Evolutionary conservation across 2,113 vertebrate genomes (phyloP).

Genomic region (Panthera tigris): DNA sequence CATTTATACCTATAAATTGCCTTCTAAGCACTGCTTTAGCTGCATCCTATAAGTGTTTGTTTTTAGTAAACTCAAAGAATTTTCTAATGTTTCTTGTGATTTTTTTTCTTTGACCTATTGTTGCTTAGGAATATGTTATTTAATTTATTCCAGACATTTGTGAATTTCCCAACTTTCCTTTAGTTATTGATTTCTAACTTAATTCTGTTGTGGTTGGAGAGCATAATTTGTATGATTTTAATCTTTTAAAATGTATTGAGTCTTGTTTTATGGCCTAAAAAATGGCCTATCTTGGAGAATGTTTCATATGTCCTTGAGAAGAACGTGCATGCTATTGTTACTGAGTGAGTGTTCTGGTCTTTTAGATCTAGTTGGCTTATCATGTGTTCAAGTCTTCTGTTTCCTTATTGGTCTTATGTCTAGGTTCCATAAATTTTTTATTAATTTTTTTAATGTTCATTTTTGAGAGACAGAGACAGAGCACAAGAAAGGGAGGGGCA

Average conservation of each 20-base stretch:
- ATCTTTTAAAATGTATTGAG: neutral
- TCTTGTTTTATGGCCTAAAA: neutral
- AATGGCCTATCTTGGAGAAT: neutral
- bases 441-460: no score
- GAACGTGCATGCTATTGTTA: neutral
- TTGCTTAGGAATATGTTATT: neutral
- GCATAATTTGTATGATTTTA: neutral
- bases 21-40: neutral
- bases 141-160: neutral
- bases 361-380: neutral
- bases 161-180: neutral
- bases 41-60: neutral
- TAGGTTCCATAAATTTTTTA: neutral
- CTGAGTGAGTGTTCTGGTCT: neutral
- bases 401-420: neutral
- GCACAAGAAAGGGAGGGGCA: no score
- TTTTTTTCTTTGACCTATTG: neutral
- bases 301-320: neutral
- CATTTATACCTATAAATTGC: neutral
- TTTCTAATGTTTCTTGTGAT: neutral
- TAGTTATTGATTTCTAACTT: neutral
- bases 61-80: neutral
- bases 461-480: no score
- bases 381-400: neutral
- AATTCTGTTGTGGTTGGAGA: neutral